Conservation (phyloP, 1,140 invertebrate species). For the Euglossa dilemma region DNA sequence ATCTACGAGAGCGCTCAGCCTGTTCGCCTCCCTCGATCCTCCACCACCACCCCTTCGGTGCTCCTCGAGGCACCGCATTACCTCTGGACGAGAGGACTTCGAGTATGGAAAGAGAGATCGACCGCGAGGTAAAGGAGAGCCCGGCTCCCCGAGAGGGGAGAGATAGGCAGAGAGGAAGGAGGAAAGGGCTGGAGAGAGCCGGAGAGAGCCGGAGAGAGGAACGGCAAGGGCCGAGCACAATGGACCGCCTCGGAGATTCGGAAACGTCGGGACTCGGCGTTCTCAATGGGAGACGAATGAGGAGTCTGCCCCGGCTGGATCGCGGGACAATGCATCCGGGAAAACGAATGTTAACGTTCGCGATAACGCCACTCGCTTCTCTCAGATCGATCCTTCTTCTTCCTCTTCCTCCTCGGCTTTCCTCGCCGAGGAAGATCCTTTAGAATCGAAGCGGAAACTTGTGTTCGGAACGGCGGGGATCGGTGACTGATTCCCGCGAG, state of each 20-base stretch:
- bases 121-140: constrained; percentile 48
- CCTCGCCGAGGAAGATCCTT: neutral
- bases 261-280: constrained; percentile 74
- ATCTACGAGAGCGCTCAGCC: constrained; percentile 54
- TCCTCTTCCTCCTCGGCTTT: too few species aligned
- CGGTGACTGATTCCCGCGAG: neutral
- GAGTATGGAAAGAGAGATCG: constrained; percentile 65
- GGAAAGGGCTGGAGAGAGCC: constrained; percentile 55
- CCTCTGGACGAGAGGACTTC: constrained; percentile 68
- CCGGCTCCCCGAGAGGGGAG: neutral
- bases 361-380: constrained; percentile 52
- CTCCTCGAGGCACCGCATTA: constrained; percentile 67
- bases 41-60: constrained; percentile 46
- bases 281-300: constrained; percentile 77
- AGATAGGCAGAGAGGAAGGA: constrained; percentile 30
- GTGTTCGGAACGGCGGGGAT: too few species aligned
- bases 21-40: constrained; percentile 46
- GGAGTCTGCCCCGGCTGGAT: constrained; percentile 69
- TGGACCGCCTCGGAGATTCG: constrained; percentile 74
- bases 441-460: too few species aligned
- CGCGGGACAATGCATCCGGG: constrained; percentile 69
- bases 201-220: constrained; percentile 53
- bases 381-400: constrained; percentile 57
- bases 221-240: constrained; percentile 70
- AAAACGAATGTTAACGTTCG: constrained; percentile 73